Percentiles rank a stretch among this genome's conserved stretches.
Conservation (phyloP, 1,140 invertebrate genomes). For the Nymphalis io region DNA sequence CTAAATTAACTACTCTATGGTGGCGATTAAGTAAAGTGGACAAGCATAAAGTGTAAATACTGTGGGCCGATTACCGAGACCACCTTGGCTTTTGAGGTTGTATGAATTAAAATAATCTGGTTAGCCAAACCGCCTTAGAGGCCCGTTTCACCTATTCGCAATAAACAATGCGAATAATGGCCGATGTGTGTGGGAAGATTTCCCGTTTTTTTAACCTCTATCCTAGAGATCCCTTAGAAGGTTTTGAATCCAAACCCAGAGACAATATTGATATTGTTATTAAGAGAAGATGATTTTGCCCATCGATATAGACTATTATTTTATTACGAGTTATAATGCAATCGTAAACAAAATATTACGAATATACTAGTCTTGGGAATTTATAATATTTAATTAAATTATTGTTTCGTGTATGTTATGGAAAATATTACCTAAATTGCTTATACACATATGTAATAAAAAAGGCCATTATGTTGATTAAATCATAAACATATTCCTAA, state of each 20-base stretch:
- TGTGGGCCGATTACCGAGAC: slow-evolving; percentile 25
- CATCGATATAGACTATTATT: too few relatives aligned
- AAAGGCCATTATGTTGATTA: not conserved
- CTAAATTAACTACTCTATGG: slow-evolving; percentile 16
- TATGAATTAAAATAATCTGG: slow-evolving; percentile 38
- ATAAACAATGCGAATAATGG: slow-evolving; percentile 37
- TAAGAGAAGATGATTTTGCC: too few relatives aligned
- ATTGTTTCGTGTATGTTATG: too few relatives aligned
- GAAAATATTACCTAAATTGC: not conserved
- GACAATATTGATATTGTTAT: not conserved
- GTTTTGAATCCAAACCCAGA: too few relatives aligned
- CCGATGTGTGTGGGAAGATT: slow-evolving; percentile 33
- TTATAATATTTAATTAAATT: too few relatives aligned
- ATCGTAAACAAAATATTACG: too few relatives aligned
- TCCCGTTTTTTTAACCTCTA: slow-evolving; percentile 28
- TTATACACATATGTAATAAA: not conserved
- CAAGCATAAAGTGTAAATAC: slow-evolving; percentile 38
- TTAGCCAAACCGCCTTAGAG: slow-evolving; percentile 24
- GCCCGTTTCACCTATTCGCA: slow-evolving; percentile 33
- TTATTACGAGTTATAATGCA: too few relatives aligned
- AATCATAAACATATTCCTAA: not conserved
- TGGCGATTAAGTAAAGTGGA: slow-evolving; percentile 38
- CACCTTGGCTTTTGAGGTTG: slow-evolving; percentile 37
- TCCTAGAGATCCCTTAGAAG: slow-evolving; percentile 6
- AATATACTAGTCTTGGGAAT: too few relatives aligned